Base-by-base conservation (phyloP, 2,888 invertebrate species). In the Atherix ibis region DNA sequence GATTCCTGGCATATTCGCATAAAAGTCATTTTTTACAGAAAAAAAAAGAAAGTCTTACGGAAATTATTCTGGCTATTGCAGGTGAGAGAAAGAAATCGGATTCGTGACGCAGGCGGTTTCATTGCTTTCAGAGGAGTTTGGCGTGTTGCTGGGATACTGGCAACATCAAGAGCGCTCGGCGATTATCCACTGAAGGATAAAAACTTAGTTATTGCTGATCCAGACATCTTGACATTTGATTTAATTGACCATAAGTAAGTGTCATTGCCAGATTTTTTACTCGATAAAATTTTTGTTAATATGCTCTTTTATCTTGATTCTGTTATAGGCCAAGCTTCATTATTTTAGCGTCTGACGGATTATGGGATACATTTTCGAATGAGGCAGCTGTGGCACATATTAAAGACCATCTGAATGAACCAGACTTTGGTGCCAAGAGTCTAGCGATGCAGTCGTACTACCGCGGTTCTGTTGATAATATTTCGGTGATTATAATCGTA, bases 331-430 rank as follows among this genome's bases (percentile, higher is more conserved):
- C 91, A 1, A 73, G 78, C 65, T 95, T 95, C 61, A 63, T 94
- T 46, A 77, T 95, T 40, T 66, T 95, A 38, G 95, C 94, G 10
- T 85, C 91, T 2, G 95, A 95, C 65, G 95, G 95, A 2, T 67
- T 95, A 19, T 95, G 94, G 94, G 95, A 95, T 56, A 89, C 88
- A 14, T 91, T 94, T 56, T 71, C 79, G 27, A 94, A 94, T 60
- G 91, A 94, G 56, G 94, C 94, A 60, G 94, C 94, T 17, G 76
- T 91, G 10, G 76, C 75, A 46, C 92, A 80, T 56, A 76, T 92
- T 34, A 82, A 80, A 59, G 82, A 87, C 48, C 71, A 83, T 46
- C 66, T 91, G 27, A 71, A 80, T 50, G 89, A 91, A 62, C 73
- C 83, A 4, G 80, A 85, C 55, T 84, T 71, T 63, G 92, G 91